phyloP scores from a whole-genome alignment of 2,113 vertebrate species.

The Eptesicus fuscus region DNA sequence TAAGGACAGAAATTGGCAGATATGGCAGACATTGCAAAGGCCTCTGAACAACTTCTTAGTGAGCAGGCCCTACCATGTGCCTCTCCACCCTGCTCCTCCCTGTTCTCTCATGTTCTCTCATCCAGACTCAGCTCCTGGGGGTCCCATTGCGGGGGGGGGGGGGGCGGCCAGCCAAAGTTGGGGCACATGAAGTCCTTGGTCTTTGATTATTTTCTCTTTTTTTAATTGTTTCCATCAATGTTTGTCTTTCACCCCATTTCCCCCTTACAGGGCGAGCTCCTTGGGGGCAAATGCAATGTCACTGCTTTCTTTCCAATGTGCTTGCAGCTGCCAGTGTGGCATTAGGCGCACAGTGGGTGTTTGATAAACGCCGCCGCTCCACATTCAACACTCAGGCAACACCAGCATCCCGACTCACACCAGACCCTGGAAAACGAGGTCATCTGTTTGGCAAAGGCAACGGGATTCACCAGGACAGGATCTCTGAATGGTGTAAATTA shows the following conservation, averaged over 20 bases:
- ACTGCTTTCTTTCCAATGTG: neutral
- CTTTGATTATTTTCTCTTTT: slow-evolving; percentile 22
- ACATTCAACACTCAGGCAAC: neutral
- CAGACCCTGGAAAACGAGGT: slow-evolving; percentile 28
- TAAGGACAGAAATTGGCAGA: neutral
- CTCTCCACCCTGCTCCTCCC: neutral
- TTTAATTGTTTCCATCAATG: neutral
- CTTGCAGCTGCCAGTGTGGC: neutral
- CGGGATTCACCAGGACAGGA: neutral
- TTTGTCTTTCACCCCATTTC: slow-evolving; percentile 28
- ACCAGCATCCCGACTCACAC: neutral
- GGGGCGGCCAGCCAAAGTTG: neutral
- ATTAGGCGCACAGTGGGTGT: neutral
- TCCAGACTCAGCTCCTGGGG: neutral
- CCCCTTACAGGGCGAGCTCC: neutral
- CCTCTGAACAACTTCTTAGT: neutral
- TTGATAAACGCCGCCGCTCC: neutral
- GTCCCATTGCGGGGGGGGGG: too few relatives aligned
- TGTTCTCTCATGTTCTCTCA: too few relatives aligned
- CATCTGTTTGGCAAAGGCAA: slow-evolving; percentile 28
- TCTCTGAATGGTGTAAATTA: slow-evolving; percentile 15
- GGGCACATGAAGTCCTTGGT: neutral
- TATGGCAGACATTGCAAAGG: neutral
- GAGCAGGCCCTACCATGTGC: neutral
- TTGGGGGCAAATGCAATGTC: neutral